Conservation (phyloP, 2,113 vertebrate species). For the Orycteropus afer region DNA sequence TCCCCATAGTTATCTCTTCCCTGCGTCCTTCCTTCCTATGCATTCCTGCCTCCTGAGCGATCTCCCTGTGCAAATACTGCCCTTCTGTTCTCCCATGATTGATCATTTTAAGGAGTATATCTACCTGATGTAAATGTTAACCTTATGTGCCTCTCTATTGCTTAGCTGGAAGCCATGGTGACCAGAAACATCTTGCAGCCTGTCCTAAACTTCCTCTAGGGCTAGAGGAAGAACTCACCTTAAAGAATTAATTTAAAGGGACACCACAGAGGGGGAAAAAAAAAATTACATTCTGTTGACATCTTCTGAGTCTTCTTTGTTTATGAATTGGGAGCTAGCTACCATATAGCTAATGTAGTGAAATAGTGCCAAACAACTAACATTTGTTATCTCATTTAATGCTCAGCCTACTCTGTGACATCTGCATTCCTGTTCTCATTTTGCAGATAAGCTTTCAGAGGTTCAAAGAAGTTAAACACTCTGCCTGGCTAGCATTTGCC, state of each 20-base stretch:
- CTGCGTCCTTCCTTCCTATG: no score
- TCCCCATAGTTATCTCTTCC: no score
- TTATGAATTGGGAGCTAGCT: background rate
- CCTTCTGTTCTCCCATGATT: no score
- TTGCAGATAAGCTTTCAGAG: background rate
- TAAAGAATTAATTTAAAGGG: background rate
- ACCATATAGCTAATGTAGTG: background rate
- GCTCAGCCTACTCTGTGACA: background rate
- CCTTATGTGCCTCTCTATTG: no score
- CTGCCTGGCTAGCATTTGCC: background rate
- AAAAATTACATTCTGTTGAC: background rate
- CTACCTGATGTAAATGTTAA: no score
- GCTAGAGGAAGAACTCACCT: background rate
- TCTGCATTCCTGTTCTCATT: background rate
- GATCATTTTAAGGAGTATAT: no score
- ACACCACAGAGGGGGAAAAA: background rate
- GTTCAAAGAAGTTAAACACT: background rate
- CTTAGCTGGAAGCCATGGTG: no score
- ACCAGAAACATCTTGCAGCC: background rate
- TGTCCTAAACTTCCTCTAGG: background rate
- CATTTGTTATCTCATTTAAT: background rate
- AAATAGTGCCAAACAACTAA: background rate
- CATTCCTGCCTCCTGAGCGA: no score
- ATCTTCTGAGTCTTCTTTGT: background rate
- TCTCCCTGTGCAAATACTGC: no score